Evolutionary conservation across 2,113 vertebrate species (phyloP), one percentile per base, ranked within the genome.

Genomic region (Sinocyclocheilus maitianheensis): DNA sequence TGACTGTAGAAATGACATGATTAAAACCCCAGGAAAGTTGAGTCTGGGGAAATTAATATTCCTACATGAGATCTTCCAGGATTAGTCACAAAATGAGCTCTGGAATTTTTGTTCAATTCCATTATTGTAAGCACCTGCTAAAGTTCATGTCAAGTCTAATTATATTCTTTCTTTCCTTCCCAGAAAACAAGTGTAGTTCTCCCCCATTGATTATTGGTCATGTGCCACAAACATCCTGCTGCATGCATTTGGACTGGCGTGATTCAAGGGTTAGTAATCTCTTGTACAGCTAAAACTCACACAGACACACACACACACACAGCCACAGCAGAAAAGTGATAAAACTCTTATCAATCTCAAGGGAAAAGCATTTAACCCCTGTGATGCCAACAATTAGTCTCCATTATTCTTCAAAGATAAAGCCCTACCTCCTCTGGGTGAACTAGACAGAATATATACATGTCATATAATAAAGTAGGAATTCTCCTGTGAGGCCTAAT

Each of bases 121-220:
- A 51, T 51, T 62, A 48, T 48, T 20, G 63, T 51, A 69, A 67
- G 80, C 83, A 55, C 65, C 60, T 85, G 55, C 72, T 79, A 6
- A 67, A 67, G 18, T 40, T 55, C 62, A 55, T 40, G 75, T 69
- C 16, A 13, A 85, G 30, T 53, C 30, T 37, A 48, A 67, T 81
- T 34, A 34, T 80, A 58, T 58, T 60, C 0, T 74, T 72, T 71
- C 10, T 55, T 55, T 18, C 34, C 14, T 34, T 43, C 30, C 16
- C 7, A 74, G 20, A 34, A 75, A 60, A 43, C 67, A 55, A 75
- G 5, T 60, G 22, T 34, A 26, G 18, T 63, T 26, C 37, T 9
- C 40, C 55, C 40, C 2, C 26, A 81, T 30, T 51, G 80, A 81
- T 81, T 16, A 67, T 34, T 81, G n/a, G 13, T 24, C 6, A 40